Evolutionary conservation across 2,888 invertebrate genomes (phyloP).

Genomic region (Heliconius cydno): DNA sequence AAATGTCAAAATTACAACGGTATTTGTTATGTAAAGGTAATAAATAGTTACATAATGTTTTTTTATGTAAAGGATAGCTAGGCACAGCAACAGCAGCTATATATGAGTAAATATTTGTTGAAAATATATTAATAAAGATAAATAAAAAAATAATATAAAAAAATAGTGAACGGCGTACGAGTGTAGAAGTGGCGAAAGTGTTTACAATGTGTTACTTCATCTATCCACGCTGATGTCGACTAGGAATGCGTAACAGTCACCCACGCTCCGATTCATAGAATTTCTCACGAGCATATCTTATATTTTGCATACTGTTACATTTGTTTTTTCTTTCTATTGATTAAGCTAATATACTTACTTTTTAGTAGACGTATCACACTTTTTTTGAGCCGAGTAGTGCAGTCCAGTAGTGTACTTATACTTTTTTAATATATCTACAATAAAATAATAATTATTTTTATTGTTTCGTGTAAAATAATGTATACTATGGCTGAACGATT

Average conservation of each 20-base stretch:
- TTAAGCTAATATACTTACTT: neutral
- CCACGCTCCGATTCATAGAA: conserved; percentile 77
- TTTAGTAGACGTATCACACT: neutral
- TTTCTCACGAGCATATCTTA: conserved; percentile 74
- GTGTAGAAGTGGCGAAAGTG: conserved; percentile 68
- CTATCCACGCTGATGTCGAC: conserved; percentile 68
- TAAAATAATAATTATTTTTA: too few species aligned
- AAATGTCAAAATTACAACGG: neutral
- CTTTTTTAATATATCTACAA: too few species aligned
- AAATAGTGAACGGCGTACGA: conserved; percentile 21
- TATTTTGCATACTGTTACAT: conserved; percentile 47
- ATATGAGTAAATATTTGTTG: too few species aligned
- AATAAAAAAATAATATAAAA: neutral
- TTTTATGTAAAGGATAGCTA: neutral
- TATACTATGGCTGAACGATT: too few species aligned
- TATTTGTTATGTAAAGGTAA: neutral
- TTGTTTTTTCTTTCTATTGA: conserved; percentile 56
- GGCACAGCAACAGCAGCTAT: neutral
- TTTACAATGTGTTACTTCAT: conserved; percentile 72
- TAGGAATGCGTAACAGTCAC: conserved; percentile 69
- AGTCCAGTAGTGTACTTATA: too few species aligned
- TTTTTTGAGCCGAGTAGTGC: too few species aligned
- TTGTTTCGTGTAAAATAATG: too few species aligned
- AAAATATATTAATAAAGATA: neutral
- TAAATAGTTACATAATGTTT: neutral